These are phyloP conservation scores for Esox masquinongy DNA, from an alignment of 2,797 vertebrate genomes.

Conservation along the genomic window DNA sequence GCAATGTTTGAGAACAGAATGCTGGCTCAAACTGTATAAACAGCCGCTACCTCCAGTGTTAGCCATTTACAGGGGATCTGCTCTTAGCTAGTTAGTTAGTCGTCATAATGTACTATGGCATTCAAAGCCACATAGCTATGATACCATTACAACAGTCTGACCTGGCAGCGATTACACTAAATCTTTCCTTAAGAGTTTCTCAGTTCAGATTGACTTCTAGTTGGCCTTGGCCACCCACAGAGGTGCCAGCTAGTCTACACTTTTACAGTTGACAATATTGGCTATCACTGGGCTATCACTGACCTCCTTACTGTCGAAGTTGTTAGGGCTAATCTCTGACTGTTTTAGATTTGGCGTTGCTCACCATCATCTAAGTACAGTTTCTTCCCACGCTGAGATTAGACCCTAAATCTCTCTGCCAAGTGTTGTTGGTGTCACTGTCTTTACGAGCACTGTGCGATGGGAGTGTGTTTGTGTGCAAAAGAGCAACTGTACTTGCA, in stretches of 20 bases:
- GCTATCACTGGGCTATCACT: not conserved
- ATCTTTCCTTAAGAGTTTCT: conserved; percentile 30
- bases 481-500: no score
- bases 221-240: not conserved
- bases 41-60: no score
- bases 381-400: conserved; percentile 55
- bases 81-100: not conserved
- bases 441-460: conserved; percentile 7
- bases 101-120: conserved; percentile 20
- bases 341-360: conserved; percentile 38
- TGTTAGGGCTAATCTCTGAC: conserved; percentile 55
- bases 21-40: no score
- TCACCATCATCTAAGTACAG: conserved; percentile 54
- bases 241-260: not conserved
- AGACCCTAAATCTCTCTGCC: conserved; percentile 54
- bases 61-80: no score
- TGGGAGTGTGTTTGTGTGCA: conserved; percentile 5
- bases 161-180: conserved; percentile 21
- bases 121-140: conserved; percentile 8
- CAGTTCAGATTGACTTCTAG: conserved; percentile 27
- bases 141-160: not conserved
- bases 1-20: no score
- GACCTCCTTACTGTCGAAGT: conserved; percentile 23
- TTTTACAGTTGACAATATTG: conserved; percentile 6
- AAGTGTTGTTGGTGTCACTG: conserved; percentile 35